Percentiles rank a stretch among this genome's conserved stretches.
Conservation (phyloP, 2,888 invertebrate species). For the Drosophila pseudotalamancana region DNA sequence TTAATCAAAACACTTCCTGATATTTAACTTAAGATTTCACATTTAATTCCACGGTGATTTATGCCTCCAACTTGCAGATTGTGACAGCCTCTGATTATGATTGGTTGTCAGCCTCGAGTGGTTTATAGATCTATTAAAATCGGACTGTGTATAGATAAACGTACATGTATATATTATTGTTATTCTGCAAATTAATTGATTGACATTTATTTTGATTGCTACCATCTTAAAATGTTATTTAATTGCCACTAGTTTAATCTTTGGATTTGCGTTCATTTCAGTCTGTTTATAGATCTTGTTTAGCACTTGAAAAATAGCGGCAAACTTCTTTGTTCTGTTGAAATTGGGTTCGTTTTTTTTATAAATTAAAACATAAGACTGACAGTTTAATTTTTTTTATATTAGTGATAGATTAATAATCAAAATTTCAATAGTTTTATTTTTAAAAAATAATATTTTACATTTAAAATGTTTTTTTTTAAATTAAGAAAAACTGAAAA, state of each 20-base stretch:
- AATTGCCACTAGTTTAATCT: too few relatives aligned
- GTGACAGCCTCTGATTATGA: constrained; percentile 23
- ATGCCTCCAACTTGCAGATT: constrained; percentile 28
- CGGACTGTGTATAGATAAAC: background rate
- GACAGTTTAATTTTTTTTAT: too few relatives aligned
- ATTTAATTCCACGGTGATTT: constrained; percentile 51
- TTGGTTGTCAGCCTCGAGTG: constrained; percentile 26
- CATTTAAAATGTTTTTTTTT: too few relatives aligned
- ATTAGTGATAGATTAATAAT: too few relatives aligned
- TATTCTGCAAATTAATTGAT: constrained; percentile 32
- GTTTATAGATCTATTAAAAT: constrained; percentile 31
- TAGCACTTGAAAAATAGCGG: background rate
- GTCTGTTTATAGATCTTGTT: too few relatives aligned
- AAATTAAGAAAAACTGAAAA: too few relatives aligned
- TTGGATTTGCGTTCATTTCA: too few relatives aligned
- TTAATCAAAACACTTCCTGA: constrained; percentile 66
- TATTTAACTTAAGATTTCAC: constrained; percentile 32
- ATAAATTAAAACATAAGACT: background rate
- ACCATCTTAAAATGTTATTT: background rate
- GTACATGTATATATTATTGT: constrained; percentile 10
- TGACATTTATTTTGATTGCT: constrained; percentile 1
- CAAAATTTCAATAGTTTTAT: too few relatives aligned
- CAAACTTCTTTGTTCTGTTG: too few relatives aligned
- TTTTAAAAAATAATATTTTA: too few relatives aligned
- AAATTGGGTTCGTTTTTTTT: background rate